Conservation (phyloP, 2,888 invertebrate genomes). For the Lasioglossum zephyrum region DNA sequence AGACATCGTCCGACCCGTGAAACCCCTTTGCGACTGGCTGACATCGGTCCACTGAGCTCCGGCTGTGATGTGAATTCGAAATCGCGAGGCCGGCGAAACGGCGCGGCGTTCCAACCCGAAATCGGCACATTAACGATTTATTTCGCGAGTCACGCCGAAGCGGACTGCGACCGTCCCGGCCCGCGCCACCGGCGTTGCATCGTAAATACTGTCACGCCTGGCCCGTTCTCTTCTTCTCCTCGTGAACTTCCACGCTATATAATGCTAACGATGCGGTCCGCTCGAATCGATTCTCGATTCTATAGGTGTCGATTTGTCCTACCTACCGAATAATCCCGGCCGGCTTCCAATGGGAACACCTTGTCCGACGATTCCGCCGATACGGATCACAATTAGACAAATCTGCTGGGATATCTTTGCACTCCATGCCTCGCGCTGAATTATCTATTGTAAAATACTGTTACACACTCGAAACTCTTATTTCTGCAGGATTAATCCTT, state of each 20-base stretch:
- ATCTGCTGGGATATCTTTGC: neutral
- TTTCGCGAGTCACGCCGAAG: constrained; percentile 65
- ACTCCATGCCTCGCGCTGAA: neutral
- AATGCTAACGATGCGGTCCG: constrained; percentile 63
- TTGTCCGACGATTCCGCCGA: neutral
- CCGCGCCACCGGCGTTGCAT: constrained; percentile 53
- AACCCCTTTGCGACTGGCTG: constrained; percentile 65
- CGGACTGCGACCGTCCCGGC: constrained; percentile 49
- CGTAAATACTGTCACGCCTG: constrained; percentile 72
- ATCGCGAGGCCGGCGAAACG: constrained; percentile 43
- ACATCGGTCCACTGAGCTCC: constrained; percentile 62
- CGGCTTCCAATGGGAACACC: constrained; percentile 24
- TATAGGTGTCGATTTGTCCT: constrained; percentile 32
- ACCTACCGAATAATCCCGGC: neutral
- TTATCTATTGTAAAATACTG: neutral
- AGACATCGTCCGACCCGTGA: constrained; percentile 52
- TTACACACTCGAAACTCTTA: neutral
- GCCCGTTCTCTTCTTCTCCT: constrained; percentile 69
- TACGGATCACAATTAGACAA: neutral
- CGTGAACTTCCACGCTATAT: constrained; percentile 52
- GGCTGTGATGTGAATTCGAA: constrained; percentile 68
- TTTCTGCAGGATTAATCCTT: neutral
- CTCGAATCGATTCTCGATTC: constrained; percentile 60
- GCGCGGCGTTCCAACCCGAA: constrained; percentile 59
- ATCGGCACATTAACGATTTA: constrained; percentile 75